Evolutionary conservation across 2,113 vertebrate genomes (phyloP).

Genomic region (Agapornis roseicollis): DNA sequence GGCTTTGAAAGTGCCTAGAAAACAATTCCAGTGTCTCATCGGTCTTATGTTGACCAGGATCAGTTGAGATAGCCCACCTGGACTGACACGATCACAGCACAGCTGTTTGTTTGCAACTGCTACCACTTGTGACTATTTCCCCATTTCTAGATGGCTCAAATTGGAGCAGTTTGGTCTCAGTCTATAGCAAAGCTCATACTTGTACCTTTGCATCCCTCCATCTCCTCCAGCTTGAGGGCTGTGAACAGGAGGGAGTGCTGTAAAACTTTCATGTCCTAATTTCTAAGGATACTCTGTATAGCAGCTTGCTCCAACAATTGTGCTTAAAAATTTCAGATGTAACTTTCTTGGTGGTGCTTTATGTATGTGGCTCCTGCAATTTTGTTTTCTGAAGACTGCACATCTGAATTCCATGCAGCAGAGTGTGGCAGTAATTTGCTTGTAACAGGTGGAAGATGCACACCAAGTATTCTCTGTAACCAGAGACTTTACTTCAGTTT

Average conservation of each 20-base stretch:
- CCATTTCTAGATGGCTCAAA: not conserved
- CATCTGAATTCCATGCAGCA: not conserved
- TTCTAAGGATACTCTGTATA: not conserved
- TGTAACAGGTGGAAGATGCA: not conserved
- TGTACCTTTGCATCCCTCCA: not conserved
- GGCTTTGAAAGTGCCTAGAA: not conserved
- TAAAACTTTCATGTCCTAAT: not conserved
- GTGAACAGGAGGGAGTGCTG: not conserved
- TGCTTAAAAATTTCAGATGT: not conserved
- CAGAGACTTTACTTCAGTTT: not conserved
- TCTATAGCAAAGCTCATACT: not conserved
- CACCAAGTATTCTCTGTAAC: not conserved
- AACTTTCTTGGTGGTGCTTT: not conserved
- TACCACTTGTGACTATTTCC: not conserved
- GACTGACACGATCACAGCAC: not conserved
- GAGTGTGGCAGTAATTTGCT: not conserved
- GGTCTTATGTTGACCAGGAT: not conserved
- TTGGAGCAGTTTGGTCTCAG: not conserved
- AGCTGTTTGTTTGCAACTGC: not conserved
- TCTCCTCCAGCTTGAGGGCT: not conserved
- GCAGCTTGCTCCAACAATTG: accelerated
- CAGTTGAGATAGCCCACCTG: accelerated
- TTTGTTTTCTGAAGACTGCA: not conserved
- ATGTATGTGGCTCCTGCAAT: not conserved
- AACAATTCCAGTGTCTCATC: not conserved